A percentile compares a stretch with the other conserved stretches of the same genome.
phyloP scores from a whole-genome alignment of 2,888 invertebrate genomes.

The Papilio protenor region DNA sequence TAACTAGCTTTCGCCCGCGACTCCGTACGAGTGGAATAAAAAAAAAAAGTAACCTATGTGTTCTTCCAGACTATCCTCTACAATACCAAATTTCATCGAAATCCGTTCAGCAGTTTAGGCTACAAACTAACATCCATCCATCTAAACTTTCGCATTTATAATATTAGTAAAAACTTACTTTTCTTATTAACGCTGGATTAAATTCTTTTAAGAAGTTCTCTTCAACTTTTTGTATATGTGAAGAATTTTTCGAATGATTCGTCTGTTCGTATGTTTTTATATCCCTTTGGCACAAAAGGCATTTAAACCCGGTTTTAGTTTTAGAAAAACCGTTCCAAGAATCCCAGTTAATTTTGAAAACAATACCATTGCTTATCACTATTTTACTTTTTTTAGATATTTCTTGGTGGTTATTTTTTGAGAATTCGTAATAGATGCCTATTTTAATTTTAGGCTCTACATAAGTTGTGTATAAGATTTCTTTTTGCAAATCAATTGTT shows the following conservation, averaged over 20 bases:
- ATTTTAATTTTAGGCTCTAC: constrained; percentile 46
- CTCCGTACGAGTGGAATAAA: too few relatives aligned
- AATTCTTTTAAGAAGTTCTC: constrained; percentile 45
- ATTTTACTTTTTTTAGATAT: constrained; percentile 48
- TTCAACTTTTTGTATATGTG: constrained; percentile 44
- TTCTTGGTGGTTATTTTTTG: constrained; percentile 13
- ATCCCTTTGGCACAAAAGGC: constrained; percentile 46
- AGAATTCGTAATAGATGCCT: constrained; percentile 31
- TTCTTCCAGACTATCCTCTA: too few relatives aligned
- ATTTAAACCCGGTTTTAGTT: constrained; percentile 37
- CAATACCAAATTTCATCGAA: too few relatives aligned
- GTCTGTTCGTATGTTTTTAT: constrained; percentile 43
- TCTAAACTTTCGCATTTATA: too few relatives aligned
- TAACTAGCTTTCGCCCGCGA: too few relatives aligned
- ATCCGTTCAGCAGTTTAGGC: too few relatives aligned
- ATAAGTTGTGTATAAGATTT: constrained; percentile 44
- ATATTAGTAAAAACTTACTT: constrained; percentile 45
- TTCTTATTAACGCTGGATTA: constrained; percentile 49
- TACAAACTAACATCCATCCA: too few relatives aligned
- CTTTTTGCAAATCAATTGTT: constrained; percentile 43
- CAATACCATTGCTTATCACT: constrained; percentile 43
- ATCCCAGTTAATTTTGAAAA: constrained; percentile 50
- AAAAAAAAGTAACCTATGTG: too few relatives aligned
- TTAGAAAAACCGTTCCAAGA: constrained; percentile 49
- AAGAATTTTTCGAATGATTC: constrained; percentile 40